Evolutionary conservation across 2,888 invertebrate genomes (phyloP).

Genomic region (Galeopsomyia nigrocyanea): DNA sequence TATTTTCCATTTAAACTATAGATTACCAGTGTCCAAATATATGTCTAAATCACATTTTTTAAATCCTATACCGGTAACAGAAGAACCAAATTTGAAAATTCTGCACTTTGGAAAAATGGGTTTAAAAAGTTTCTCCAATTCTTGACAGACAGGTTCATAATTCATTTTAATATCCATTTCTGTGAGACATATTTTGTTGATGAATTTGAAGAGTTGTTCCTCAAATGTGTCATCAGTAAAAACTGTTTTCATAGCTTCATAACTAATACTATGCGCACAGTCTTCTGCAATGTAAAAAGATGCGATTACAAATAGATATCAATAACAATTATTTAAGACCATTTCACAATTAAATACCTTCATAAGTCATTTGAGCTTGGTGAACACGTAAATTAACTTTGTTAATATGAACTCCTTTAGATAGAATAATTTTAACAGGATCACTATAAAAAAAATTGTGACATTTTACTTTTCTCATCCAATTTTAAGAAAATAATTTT

Average conservation of each 20-base stretch:
- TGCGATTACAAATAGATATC: too few relatives aligned
- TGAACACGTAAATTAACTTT: too few relatives aligned
- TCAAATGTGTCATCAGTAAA: slow-evolving; percentile 54
- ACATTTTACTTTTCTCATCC: too few relatives aligned
- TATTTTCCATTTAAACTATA: slow-evolving; percentile 44
- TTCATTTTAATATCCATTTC: slow-evolving; percentile 51
- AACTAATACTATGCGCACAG: neutral
- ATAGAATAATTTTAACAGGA: too few relatives aligned
- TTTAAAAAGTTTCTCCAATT: slow-evolving; percentile 54
- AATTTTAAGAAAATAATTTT: too few relatives aligned
- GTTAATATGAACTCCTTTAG: too few relatives aligned
- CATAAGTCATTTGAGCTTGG: too few relatives aligned
- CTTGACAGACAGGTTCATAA: slow-evolving; percentile 55
- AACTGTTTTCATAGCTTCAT: slow-evolving; percentile 49
- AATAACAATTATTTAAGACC: too few relatives aligned
- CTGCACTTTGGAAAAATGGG: slow-evolving; percentile 58
- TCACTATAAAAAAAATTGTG: too few relatives aligned
- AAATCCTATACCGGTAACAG: slow-evolving; percentile 79
- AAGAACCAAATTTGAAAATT: slow-evolving; percentile 79
- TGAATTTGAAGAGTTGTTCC: slow-evolving; percentile 53
- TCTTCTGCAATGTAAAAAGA: too few relatives aligned
- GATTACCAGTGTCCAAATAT: slow-evolving; percentile 71
- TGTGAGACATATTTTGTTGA: slow-evolving; percentile 53
- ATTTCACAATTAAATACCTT: too few relatives aligned
- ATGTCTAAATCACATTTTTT: slow-evolving; percentile 82